Evolutionary conservation across 2,113 vertebrate species (phyloP), one percentile per base, ranked within the genome.

Genomic region (Toxotes jaculatrix): DNA sequence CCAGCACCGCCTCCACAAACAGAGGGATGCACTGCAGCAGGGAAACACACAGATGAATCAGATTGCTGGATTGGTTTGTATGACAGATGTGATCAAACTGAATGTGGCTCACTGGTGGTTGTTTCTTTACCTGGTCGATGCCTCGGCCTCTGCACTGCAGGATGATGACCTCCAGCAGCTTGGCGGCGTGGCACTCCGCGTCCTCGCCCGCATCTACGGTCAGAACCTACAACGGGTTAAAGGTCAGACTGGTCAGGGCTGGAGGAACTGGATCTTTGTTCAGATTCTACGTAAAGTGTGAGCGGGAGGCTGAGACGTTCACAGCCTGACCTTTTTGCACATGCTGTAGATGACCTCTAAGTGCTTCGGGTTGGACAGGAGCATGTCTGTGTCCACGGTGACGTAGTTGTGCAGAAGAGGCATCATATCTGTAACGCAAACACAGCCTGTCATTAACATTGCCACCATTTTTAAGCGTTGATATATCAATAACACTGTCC

Each of bases 331-430:
- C 98, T 99, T 99, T 93, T 97, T 99, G 91, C 98, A 99, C 97
- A 99, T 99, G 67, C 95, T 96, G 86, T 98, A 99, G 93, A 99
- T 97, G 77, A 99, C 96, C 93, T 99, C 98, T 64, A 99, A 91
- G 87, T 99, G 96, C 77, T 98, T 99, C 34, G 98, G 96, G 83
- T 97, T 97, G 68, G 97, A 97, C 17, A 99, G 88, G 53, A 99
- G 95, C 87, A 96, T 96, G 88, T 97, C 95, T 1, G 98, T 99
- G 77, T 99, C 98, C 84, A 99, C 96, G 0, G 98, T 99, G 85
- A 99, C 95, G n/a, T 99, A 99, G 93, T 99, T 99, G 93, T 99
- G 98, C 91, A 99, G 90, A 36, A 99, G 97, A 84, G 98, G 98
- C 98, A 99, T 99, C 98, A 99, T 99, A 92, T 99, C 98, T 99